Conservation (phyloP, 2,888 invertebrate genomes). For the Drosophila affinis region DNA sequence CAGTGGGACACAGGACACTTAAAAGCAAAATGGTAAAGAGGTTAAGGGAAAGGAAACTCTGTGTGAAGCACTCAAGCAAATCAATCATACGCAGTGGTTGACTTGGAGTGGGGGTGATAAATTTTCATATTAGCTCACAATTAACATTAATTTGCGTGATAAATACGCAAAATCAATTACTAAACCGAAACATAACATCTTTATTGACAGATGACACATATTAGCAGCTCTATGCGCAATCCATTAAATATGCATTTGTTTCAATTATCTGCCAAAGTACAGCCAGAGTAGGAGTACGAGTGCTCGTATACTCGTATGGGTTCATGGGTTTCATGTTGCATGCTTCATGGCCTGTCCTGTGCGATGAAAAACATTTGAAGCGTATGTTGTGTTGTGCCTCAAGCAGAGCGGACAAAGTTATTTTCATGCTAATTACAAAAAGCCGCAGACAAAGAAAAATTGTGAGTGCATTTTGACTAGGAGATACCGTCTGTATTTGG, state of each 20-base stretch:
- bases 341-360: neutral
- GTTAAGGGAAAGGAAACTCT: neutral
- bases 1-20: neutral
- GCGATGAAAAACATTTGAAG: constrained; percentile 50
- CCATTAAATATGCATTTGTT: constrained; percentile 73
- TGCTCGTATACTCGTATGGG: too few species aligned
- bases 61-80: constrained; percentile 1
- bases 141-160: constrained; percentile 73
- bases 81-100: constrained; percentile 36
- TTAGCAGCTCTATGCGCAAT: constrained; percentile 52
- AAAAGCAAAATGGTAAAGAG: neutral
- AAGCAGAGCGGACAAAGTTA: constrained; percentile 37
- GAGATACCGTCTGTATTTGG: neutral
- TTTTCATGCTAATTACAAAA: constrained; percentile 69
- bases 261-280: constrained; percentile 54
- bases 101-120: constrained; percentile 18
- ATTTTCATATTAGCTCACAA: constrained; percentile 67
- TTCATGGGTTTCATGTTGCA: too few species aligned
- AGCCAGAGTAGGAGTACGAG: neutral
- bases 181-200: constrained; percentile 31
- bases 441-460: constrained; percentile 33
- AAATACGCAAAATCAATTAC: constrained; percentile 75
- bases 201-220: constrained; percentile 64
- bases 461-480: neutral
- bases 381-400: constrained; percentile 13